phyloP scores from a whole-genome alignment of 2,113 vertebrate species.

The Pyrgilauda ruficollis region DNA sequence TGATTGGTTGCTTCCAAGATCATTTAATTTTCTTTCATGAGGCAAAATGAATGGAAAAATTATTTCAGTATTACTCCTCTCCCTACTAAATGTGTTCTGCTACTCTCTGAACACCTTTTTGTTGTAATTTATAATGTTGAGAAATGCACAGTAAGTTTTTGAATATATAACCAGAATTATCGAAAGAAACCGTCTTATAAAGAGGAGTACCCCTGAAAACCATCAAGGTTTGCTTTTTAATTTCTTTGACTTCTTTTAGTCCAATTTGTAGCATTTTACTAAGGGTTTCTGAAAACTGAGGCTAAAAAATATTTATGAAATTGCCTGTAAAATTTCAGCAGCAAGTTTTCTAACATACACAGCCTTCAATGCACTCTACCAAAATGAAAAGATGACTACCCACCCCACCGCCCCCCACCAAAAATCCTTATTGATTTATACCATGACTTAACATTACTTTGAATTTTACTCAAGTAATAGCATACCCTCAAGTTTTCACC shows the following conservation, averaged over 20 bases:
- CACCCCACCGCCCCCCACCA: rapidly evolving
- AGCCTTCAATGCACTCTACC: neutral
- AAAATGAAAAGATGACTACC: neutral
- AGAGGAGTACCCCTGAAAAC: neutral
- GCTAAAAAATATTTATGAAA: neutral
- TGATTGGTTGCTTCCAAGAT: neutral
- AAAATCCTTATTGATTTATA: neutral
- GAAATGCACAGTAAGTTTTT: neutral
- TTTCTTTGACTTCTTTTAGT: neutral
- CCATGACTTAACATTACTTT: neutral
- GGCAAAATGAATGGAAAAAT: neutral
- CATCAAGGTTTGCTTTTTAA: neutral
- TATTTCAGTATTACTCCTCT: neutral
- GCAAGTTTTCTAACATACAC: neutral
- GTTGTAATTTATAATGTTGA: neutral
- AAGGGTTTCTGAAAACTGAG: neutral
- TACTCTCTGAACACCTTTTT: neutral
- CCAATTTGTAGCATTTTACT: neutral
- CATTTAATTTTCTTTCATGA: neutral
- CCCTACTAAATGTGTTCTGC: neutral
- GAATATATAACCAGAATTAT: neutral
- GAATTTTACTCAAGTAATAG: neutral
- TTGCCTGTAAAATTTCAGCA: neutral
- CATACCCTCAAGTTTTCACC: neutral
- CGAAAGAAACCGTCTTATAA: neutral